Conservation (phyloP, 1,140 invertebrate species). For the Drosophila mauritiana region DNA sequence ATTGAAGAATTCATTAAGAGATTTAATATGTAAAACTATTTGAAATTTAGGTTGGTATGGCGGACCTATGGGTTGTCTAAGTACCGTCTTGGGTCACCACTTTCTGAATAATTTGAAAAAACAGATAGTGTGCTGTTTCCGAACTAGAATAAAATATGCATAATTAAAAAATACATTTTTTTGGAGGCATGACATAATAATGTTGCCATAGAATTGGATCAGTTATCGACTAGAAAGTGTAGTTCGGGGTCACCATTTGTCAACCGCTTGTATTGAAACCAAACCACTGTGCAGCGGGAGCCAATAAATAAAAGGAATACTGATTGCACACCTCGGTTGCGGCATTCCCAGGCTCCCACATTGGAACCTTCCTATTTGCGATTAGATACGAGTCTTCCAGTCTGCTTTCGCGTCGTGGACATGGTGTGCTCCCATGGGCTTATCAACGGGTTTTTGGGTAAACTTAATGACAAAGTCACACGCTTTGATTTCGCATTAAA, state of each 20-base stretch:
- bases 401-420: background rate
- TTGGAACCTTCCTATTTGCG: constrained; percentile 9
- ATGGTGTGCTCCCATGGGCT: constrained; percentile 4
- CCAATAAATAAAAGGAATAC: constrained; percentile 5
- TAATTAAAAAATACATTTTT: background rate
- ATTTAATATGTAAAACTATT: too few species aligned
- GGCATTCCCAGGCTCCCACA: constrained; percentile 12
- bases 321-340: background rate
- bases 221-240: background rate
- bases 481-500: constrained; percentile 53
- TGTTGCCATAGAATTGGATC: background rate
- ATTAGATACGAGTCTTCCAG: constrained; percentile 24
- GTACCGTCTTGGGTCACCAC: too few species aligned
- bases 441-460: constrained; percentile 15
- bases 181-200: background rate
- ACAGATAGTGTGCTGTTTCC: too few species aligned
- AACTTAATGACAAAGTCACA: constrained; percentile 57
- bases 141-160: background rate
- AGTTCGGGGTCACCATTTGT: background rate
- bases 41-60: too few species aligned
- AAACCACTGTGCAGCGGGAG: background rate
- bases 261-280: rapidly evolving
- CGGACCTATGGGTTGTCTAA: too few species aligned
- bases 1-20: too few species aligned
- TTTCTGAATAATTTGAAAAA: too few species aligned